Evolutionary conservation across 35 echinoderm and acorn worm genomes (phyloP).

Genomic region (Diadema setosum): DNA sequence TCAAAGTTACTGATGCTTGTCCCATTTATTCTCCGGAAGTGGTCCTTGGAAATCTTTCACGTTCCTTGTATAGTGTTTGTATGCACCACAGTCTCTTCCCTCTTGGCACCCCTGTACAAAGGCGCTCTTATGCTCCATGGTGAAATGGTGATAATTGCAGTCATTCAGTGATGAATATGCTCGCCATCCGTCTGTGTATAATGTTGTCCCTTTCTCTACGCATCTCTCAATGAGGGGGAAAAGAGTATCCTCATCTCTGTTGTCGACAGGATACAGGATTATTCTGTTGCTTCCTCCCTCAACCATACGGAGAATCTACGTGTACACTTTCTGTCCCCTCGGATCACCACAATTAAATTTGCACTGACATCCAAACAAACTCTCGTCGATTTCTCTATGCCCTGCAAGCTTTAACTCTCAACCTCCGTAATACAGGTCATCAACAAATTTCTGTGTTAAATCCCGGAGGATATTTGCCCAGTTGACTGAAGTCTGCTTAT

Average conservation of each 20-base stretch:
- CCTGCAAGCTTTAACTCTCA: neutral
- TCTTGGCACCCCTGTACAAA: neutral
- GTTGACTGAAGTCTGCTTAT: neutral
- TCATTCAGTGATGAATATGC: neutral
- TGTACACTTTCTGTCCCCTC: neutral
- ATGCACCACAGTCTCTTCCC: neutral
- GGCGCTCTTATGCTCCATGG: neutral
- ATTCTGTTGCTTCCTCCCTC: neutral
- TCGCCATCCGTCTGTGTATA: constrained; percentile 21
- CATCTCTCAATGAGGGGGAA: neutral
- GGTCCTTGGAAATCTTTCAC: neutral
- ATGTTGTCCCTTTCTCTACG: neutral
- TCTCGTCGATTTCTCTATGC: constrained; percentile 1
- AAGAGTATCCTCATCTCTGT: neutral
- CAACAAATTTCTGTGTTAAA: neutral
- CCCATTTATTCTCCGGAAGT: neutral
- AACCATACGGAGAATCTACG: constrained; percentile 6
- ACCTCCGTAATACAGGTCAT: neutral
- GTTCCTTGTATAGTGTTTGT: constrained; percentile 16
- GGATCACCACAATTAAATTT: neutral
- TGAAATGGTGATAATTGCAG: neutral
- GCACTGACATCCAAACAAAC: neutral
- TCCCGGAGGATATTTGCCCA: neutral
- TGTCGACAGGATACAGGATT: constrained; percentile 19
- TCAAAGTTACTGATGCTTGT: neutral